Evolutionary conservation across 2,888 invertebrate genomes (phyloP), one percentile per base, ranked within the genome.

Genomic region (Terebella lapidaria): DNA sequence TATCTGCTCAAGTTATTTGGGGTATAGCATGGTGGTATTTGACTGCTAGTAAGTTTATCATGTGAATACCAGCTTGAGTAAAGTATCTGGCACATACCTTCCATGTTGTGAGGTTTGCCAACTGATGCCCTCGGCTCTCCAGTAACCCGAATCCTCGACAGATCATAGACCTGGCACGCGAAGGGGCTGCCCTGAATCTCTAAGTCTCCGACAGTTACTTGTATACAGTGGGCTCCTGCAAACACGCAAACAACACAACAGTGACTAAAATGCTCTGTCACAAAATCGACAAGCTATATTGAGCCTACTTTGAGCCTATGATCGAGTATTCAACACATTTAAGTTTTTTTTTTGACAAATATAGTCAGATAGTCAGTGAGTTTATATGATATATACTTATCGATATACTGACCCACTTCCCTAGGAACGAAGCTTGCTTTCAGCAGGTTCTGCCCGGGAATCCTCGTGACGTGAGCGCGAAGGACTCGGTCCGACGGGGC

Each of bases 131-230:
- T 62, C 30, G 67, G 65, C 1, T 67, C 55, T 26, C 82, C 82
- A 20, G 81, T 80, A 49, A 94, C 83, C 60, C 87, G 85, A 0
- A 94, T 89, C 81, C 88, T 88, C 72, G 88, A 87, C 0, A 94
- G 93, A 77, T 95, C 94, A 71, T 94, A 95, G 42, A 94, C 92
- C 78, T 95, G 94, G 80, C 94, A 94, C 24, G 89, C 89, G 79
- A 94, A 94, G 0, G 95, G 94, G 24, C 94, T 93, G 1, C 94
- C 94, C 61, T 88, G 89, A 2, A 94, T 89, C 57, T 91, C 89
- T 66, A 92, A 49, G 52, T 89, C 91, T 79, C 92, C 93, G 78
- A 94, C 94, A 77, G 93, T 92, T 24, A 94, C 93, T 83, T 94
- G 94, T 72, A 97, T 89, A 64, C 93, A 86, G 82, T 97, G 94